Base-by-base conservation (phyloP, 2,888 invertebrate genomes). In the Dyspetes luteomarginatus region DNA sequence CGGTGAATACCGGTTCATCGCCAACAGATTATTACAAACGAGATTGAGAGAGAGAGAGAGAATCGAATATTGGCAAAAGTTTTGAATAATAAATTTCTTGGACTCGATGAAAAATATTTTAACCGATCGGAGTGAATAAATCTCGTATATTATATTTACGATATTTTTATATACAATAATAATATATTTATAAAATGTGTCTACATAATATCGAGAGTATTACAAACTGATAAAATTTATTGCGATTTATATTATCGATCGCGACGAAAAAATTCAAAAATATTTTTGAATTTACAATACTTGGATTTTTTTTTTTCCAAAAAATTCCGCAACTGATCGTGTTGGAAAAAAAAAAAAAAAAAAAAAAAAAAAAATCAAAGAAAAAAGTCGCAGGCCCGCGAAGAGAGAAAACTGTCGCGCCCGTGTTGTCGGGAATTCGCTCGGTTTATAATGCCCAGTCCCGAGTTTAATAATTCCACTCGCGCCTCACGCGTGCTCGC, bases 1-100 rank as follows among this genome's bases (percentile, higher is more conserved):
- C 78, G 78, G 78, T 78, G 67, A 78, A 78, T 68, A 78, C 78
- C 78, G 78, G 78, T 78, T 68, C 62, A 45, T 69, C 69, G 17
- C 55, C 15, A 3, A 19, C 36, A 67, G 24, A 5, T 12, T 5
- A n/a, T 1, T 2, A 9, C 36, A 1, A 17, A 15, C 15, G 48
- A 2, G 48, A 17, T n/a, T 15, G 48, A 17, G 17, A 45, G 45
- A 45, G 15, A 45, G 56, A 56, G 22, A 41, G 43, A 56, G 43
- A 56, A 67, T 52, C 36, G 36, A 55, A 68, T 56, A 55, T 43
- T 55, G 30, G 41, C 52, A 7, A 36, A 55, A n/a, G 12, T 67
- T 36, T 52, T 41, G 52, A 52, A 41, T 55, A 41, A 24, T 64
- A 26, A 22, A 48, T 48, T 65, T 64, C 28, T 19, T 9, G 64